Base-by-base conservation (phyloP, 2,113 vertebrate genomes). In the Myocastor coypus region DNA sequence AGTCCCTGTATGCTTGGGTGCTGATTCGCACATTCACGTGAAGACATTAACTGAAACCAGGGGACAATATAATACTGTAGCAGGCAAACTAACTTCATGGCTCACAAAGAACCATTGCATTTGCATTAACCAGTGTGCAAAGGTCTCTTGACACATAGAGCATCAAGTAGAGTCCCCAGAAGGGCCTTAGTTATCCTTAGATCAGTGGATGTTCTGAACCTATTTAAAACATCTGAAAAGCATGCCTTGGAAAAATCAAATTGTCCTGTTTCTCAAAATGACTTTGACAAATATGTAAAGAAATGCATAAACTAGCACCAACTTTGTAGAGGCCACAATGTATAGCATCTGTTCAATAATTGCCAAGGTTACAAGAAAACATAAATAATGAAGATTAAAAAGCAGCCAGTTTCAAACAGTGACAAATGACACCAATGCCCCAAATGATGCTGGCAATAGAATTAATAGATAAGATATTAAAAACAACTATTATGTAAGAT, bases 211-310 rank as follows among this genome's bases (percentile, higher is more conserved):
- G 22, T 69, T 94, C 37, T 87, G 57, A 66, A 90, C 34, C 9
- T 91, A 20, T 69, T 30, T n/a, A 83, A 66, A 1, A 61, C 59
- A 73, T 13, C 68, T 71, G 55, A 68, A 94, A 96, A 84, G 34
- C 80, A 40, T 86, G 7, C 75, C n/a, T 52, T 24, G 28, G 50
- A 77, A 75, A 32, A 8, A 24, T 77, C 59, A 83, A 80, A 83
- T 55, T 30, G 50, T 78, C 91, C 73, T 52, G 11, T 19, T 13
- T 89, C 87, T 90, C 57, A 89, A 50, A 94, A 91, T 22, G 69
- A 92, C 92, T 40, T 68, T 68, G 22, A 84, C 46, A 83, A 7
- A 40, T 92, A 87, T 85, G 71, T 94, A 84, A 91, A 92, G n/a
- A 63, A 86, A 68, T 40, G 37, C 26, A n/a, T 24, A 88, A 81